Percentiles rank a stretch among this genome's conserved stretches.
These are phyloP conservation scores for Canis aureus DNA, from an alignment of 2,113 vertebrate species.

Conservation along the genomic window DNA sequence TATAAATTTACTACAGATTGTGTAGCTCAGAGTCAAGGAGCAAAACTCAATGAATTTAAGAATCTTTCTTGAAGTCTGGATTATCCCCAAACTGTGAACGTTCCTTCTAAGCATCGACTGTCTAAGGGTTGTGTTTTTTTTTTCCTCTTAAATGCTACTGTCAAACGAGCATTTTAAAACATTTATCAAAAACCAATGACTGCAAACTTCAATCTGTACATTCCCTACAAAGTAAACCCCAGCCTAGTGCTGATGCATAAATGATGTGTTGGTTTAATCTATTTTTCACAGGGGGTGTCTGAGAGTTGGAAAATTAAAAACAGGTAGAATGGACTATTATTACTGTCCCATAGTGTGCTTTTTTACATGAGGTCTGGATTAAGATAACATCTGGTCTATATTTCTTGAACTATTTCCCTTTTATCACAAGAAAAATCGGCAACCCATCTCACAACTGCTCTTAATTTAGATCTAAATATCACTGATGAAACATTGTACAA, in stretches of 20 bases:
- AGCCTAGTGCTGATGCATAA: constrained; percentile 85
- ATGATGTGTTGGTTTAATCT: constrained; percentile 91
- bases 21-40: constrained; percentile 52
- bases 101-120: constrained; percentile 84
- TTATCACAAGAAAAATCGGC: constrained; percentile 92
- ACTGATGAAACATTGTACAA: constrained; percentile 93
- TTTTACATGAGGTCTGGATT: constrained; percentile 92
- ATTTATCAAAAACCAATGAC: constrained; percentile 80
- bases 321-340: constrained; percentile 90
- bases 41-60: constrained; percentile 52
- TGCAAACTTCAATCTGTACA: constrained; percentile 79
- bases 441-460: constrained; percentile 93
- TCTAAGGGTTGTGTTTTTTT: constrained; percentile 27
- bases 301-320: constrained; percentile 90
- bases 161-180: constrained; percentile 84
- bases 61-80: constrained; percentile 76
- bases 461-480: constrained; percentile 94
- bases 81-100: constrained; percentile 83
- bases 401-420: constrained; percentile 93
- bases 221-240: constrained; percentile 83
- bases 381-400: constrained; percentile 92
- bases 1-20: constrained; percentile 63
- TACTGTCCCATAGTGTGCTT: constrained; percentile 89
- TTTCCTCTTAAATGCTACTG: constrained; percentile 84
- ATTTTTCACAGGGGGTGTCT: constrained; percentile 92